These are phyloP conservation scores for Polyodon spathula DNA, from an alignment of 2,113 vertebrate species.

Conservation along the genomic window DNA sequence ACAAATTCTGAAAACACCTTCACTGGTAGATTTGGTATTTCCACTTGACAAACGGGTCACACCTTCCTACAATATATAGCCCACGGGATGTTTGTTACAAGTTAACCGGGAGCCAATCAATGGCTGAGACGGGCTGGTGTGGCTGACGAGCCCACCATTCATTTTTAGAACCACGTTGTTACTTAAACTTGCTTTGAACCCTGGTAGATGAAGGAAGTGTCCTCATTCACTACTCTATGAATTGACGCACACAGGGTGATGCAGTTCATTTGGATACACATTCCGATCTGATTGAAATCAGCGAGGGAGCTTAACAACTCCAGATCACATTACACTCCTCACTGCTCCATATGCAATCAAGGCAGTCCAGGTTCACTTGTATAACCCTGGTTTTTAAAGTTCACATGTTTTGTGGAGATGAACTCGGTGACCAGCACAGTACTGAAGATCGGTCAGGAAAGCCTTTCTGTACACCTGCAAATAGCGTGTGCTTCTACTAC, in stretches of 20 bases:
- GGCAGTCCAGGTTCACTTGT: too few relatives aligned
- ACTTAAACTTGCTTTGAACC: constrained; percentile 56
- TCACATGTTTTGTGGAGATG: too few relatives aligned
- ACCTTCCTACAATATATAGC: constrained; percentile 58
- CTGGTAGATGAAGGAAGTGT: constrained; percentile 53
- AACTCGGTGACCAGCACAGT: too few relatives aligned
- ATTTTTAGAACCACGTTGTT: constrained; percentile 48
- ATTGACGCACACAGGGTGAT: constrained; percentile 50
- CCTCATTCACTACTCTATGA: constrained; percentile 38
- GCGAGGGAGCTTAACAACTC: too few relatives aligned
- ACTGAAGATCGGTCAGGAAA: too few relatives aligned
- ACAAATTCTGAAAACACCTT: too few relatives aligned
- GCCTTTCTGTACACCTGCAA: too few relatives aligned
- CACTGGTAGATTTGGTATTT: too few relatives aligned
- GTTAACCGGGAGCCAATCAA: constrained; percentile 67
- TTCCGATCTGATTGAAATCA: constrained; percentile 23
- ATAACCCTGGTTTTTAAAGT: too few relatives aligned
- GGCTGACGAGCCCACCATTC: constrained; percentile 55
- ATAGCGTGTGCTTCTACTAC: too few relatives aligned
- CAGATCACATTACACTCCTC: too few relatives aligned
- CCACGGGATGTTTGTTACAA: constrained; percentile 46
- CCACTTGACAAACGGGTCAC: constrained; percentile 43
- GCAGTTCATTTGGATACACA: constrained; percentile 48
- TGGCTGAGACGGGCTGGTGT: constrained; percentile 47
- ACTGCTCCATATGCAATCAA: too few relatives aligned